Base-by-base conservation (phyloP, 2,113 vertebrate species). In the Podiceps cristatus region DNA sequence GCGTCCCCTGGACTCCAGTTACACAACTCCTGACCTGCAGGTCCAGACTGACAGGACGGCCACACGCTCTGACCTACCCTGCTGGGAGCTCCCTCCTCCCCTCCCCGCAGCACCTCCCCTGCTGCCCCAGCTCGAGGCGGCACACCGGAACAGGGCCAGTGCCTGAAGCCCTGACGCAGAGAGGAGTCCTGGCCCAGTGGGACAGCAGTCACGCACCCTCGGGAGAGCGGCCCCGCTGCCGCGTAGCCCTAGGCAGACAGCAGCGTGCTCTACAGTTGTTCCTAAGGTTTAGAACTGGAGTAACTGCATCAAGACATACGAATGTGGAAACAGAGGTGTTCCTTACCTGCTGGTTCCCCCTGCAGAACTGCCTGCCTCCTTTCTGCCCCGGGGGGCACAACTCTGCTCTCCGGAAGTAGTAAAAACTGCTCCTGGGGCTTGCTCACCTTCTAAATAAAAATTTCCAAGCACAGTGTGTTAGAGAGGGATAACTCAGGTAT, bases 161-260 rank as follows among this genome's bases (percentile, higher is more conserved):
- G 18, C 58, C 4, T 0, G 4, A 49, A 42, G 40, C 25, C 1
- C 63, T 33, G 0, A 0, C 0, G 0, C 29, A 1, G 3, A 20
- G 24, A 18, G 40, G 22, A 20, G 16, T 1, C 18, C 15, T 23
- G 27, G 72, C 63, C n/a, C 55, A 0, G 24, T 0, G 19, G 18
- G 33, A 18, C 47, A 2, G 3, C 67, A 18, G 19, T 18, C 1
- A 0, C 0, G 12, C 28, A 5, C 5, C 49, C 37, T 27, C 35
- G 2, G 0, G 16, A 18, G 1, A 0, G 0, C 0, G 1, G 18
- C 7, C 73, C 78, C 20, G 5, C 1, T 0, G 29, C 23, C 5
- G 24, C 5, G 45, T 2, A 6, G 15, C 49, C 73, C 58, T 2
- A 9, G 5, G 8, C 55, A 78, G 35, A 7, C 63, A 56, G 2